phyloP scores from a whole-genome alignment of 1,140 invertebrate species.

The Megathymus violae region DNA sequence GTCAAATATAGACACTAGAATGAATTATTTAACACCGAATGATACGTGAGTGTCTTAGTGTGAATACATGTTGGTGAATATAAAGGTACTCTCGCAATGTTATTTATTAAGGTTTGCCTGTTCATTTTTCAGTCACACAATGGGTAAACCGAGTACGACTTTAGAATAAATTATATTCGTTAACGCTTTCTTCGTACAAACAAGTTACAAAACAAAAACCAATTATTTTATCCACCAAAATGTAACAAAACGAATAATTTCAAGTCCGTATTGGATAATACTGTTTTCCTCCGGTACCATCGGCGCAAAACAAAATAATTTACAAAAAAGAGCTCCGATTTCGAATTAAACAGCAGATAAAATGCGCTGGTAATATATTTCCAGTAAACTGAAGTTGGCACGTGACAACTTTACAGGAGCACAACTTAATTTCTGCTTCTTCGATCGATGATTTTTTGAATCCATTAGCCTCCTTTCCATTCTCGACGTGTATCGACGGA shows the following conservation, averaged over 20 bases:
- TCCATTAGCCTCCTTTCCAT: constrained; percentile 54
- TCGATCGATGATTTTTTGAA: constrained; percentile 47
- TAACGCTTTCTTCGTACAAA: no score
- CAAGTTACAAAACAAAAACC: no score
- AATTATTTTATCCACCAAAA: no score
- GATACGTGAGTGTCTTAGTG: no score
- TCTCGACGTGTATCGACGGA: constrained; percentile 53
- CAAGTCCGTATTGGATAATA: not conserved
- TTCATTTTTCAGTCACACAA: no score
- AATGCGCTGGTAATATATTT: constrained; percentile 24
- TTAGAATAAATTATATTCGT: no score
- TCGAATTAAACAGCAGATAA: constrained; percentile 23
- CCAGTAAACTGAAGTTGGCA: constrained; percentile 28
- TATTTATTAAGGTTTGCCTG: no score
- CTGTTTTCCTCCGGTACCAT: not conserved
- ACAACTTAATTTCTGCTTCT: constrained; percentile 61
- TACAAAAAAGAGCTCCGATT: constrained; percentile 4
- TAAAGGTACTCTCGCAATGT: no score
- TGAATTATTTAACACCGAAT: no score
- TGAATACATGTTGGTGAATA: no score
- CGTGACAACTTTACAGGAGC: constrained; percentile 51
- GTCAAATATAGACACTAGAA: no score
- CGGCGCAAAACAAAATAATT: constrained; percentile 3
- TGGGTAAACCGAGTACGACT: no score
- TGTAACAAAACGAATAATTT: constrained; percentile 2